These are phyloP conservation scores for Mechanitis messenoides DNA, from an alignment of 2,888 invertebrate genomes.

Conservation along the genomic window DNA sequence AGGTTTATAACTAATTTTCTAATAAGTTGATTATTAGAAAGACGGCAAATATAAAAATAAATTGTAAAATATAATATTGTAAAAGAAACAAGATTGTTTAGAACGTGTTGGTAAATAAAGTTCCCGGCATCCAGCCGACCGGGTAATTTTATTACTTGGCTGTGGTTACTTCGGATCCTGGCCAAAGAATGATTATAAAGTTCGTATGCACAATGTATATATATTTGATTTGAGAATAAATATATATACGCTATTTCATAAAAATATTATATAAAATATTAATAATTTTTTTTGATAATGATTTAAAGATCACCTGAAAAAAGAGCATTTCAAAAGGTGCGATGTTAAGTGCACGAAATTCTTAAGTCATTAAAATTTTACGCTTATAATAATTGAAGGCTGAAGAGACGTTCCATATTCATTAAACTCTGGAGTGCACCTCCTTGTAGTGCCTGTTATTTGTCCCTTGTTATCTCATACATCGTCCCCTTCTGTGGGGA, in stretches of 20 bases:
- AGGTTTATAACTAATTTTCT: too few species aligned
- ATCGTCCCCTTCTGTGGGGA: slow-evolving; percentile 51
- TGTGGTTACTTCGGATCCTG: slow-evolving; percentile 18
- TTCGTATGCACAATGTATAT: slow-evolving; percentile 12
- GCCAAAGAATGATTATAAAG: slow-evolving; percentile 38
- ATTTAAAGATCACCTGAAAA: not conserved
- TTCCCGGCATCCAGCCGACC: not conserved
- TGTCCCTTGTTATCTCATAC: slow-evolving; percentile 64
- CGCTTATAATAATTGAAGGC: slow-evolving; percentile 27
- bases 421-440: slow-evolving; percentile 51
- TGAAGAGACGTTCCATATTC: slow-evolving; percentile 39
- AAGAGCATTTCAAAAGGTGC: not conserved
- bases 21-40: too few species aligned
- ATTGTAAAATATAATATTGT: too few species aligned
- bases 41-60: too few species aligned
- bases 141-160: slow-evolving; percentile 17
- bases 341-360: not conserved
- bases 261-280: too few species aligned
- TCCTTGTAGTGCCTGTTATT: slow-evolving; percentile 59
- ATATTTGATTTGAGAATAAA: too few species aligned
- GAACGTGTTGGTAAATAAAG: slow-evolving; percentile 17
- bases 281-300: too few species aligned
- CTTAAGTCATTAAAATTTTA: slow-evolving; percentile 18
- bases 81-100: not conserved
- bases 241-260: too few species aligned